phyloP scores from a whole-genome alignment of 1,140 invertebrate genomes.

The Pemphigus obesinymphae region DNA sequence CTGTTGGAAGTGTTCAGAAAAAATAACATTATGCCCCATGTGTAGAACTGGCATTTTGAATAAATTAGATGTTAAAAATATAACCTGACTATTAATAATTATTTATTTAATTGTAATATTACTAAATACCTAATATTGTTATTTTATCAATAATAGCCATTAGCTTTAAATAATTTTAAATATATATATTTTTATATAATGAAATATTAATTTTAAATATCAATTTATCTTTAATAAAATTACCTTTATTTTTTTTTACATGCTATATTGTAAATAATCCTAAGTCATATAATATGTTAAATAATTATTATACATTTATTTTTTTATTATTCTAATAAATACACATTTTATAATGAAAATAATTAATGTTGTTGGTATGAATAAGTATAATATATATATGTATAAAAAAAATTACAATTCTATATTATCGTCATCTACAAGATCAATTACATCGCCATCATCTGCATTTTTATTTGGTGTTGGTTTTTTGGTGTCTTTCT shows the following conservation, averaged over 20 bases:
- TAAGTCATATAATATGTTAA: not conserved
- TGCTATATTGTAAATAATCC: not conserved
- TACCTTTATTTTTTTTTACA: not conserved
- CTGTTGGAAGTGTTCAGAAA: slow-evolving; percentile 23
- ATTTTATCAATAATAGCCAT: not conserved
- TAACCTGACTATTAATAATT: not conserved
- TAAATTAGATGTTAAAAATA: slow-evolving; percentile 19
- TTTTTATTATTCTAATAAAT: not conserved
- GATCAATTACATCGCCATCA: not conserved
- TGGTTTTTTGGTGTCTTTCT: slow-evolving; percentile 31
- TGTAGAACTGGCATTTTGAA: slow-evolving; percentile 5
- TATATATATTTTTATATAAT: not conserved
- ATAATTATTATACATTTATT: not conserved
- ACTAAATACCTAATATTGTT: not conserved
- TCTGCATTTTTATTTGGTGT: slow-evolving; percentile 15
- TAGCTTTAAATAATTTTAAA: not conserved
- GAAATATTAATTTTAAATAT: not conserved
- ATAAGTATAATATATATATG: not conserved
- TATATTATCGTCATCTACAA: not conserved
- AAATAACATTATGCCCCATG: slow-evolving; percentile 21
- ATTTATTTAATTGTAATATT: not conserved
- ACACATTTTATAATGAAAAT: not conserved
- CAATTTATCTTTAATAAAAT: not conserved
- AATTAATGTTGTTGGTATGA: not conserved
- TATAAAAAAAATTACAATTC: slow-evolving; percentile 14